A percentile compares a stretch with the other conserved stretches of the same genome.
phyloP scores from a whole-genome alignment of 2,888 invertebrate genomes.

The Xanthorhoe spadicearia region DNA sequence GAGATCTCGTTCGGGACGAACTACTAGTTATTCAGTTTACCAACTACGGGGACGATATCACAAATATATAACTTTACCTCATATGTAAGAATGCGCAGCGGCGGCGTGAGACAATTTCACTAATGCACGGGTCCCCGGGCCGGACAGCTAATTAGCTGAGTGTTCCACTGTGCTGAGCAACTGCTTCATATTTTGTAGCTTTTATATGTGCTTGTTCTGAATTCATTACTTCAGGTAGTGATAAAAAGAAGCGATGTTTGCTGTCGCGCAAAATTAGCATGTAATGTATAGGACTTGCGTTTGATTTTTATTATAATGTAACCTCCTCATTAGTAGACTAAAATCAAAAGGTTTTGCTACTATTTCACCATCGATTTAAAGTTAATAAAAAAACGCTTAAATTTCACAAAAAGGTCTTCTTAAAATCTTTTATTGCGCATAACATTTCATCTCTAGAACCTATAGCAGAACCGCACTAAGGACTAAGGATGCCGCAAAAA shows the following conservation, averaged over 20 bases:
- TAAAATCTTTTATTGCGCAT: constrained; percentile 13
- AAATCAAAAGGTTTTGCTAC: no score
- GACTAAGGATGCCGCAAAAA: no score
- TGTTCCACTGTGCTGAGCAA: constrained; percentile 20
- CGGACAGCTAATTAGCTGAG: constrained; percentile 31
- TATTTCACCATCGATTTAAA: neutral
- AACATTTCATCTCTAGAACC: constrained; percentile 9
- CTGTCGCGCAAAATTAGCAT: no score
- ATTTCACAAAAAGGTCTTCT: constrained; percentile 3
- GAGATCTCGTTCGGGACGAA: no score
- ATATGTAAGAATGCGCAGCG: constrained; percentile 46
- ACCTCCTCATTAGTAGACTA: no score
- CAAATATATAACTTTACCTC: neutral
- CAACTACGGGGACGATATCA: no score
- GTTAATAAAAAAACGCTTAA: neutral
- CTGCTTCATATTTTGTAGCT: neutral
- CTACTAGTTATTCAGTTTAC: no score
- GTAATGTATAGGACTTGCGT: no score
- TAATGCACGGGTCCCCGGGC: constrained; percentile 46
- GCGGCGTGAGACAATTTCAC: constrained; percentile 56
- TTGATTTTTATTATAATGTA: no score
- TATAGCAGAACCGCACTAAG: constrained; percentile 13
- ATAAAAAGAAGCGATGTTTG: no score
- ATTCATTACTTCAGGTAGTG: neutral
- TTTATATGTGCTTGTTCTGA: neutral